A percentile compares a stretch with the other conserved stretches of the same genome.
phyloP scores from a whole-genome alignment of 53 echinoderm and acorn worm genomes.

The Holothuria leucospilota region DNA sequence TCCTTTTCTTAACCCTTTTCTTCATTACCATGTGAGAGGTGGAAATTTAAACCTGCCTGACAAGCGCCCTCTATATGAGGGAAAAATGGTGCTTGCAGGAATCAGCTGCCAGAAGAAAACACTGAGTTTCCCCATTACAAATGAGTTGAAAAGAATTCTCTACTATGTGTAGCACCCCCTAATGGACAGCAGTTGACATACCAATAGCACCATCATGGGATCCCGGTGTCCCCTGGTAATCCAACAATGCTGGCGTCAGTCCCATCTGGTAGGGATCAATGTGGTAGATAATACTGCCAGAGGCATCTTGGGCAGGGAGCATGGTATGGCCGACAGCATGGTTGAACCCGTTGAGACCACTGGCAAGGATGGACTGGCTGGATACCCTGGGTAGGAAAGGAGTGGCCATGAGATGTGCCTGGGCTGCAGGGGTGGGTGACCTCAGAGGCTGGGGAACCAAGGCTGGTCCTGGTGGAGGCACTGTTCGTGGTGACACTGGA shows the following conservation, averaged over 20 bases:
- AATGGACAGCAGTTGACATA: conserved; percentile 88
- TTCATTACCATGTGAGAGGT: no score
- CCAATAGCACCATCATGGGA: conserved; percentile 86
- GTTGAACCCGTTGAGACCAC: conserved; percentile 56
- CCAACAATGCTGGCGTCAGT: conserved; percentile 81
- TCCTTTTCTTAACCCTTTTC: no score
- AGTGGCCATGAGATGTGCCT: conserved; percentile 75
- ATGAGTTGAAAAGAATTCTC: no score
- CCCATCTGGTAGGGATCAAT: conserved; percentile 88
- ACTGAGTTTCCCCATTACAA: no score
- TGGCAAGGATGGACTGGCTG: conserved; percentile 80
- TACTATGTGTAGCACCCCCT: not conserved
- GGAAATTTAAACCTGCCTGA: no score
- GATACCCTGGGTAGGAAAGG: conserved; percentile 90
- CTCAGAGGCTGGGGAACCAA: conserved; percentile 86
- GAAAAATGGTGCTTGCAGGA: no score
- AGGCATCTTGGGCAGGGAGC: conserved; percentile 65
- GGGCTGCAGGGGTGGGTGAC: conserved; percentile 90
- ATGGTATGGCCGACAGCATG: conserved; percentile 41
- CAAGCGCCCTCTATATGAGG: no score
- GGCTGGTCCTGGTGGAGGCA: conserved; percentile 83
- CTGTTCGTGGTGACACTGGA: conserved; percentile 77
- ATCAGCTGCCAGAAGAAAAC: no score
- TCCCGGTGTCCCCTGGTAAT: conserved; percentile 77
- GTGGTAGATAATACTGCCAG: conserved; percentile 79